Conservation (phyloP, 2,888 invertebrate genomes). For the Oscheius myriophilus region DNA sequence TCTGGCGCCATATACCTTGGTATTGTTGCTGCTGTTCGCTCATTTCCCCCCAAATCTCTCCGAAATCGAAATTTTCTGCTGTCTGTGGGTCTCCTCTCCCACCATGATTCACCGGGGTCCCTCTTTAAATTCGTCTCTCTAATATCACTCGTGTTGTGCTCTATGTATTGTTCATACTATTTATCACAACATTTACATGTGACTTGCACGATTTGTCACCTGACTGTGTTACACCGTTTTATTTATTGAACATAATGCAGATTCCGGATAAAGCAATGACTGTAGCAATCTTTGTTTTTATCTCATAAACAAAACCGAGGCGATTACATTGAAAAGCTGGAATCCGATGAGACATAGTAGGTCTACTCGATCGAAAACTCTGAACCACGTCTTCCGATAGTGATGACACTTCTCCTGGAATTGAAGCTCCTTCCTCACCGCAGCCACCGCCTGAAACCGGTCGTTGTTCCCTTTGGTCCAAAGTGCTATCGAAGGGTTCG, state of each 20-base stretch:
- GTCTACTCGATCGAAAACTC: slow-evolving; percentile 32
- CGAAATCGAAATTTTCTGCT: not conserved
- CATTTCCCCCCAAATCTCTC: slow-evolving; percentile 12
- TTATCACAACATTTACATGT: slow-evolving; percentile 13
- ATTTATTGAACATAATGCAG: slow-evolving; percentile 28
- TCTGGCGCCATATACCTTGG: slow-evolving; percentile 4
- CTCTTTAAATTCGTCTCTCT: slow-evolving; percentile 7
- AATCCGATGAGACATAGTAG: slow-evolving; percentile 22
- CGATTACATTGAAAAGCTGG: slow-evolving; percentile 29
- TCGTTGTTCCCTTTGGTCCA: not conserved
- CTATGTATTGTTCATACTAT: slow-evolving; percentile 9
- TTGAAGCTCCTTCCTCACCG: slow-evolving; percentile 22
- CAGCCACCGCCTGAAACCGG: slow-evolving; percentile 23
- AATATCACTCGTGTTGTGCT: slow-evolving; percentile 32
- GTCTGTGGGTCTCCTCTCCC: not conserved
- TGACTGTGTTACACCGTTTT: slow-evolving; percentile 29
- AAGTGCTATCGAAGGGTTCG: no score
- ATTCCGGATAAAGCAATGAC: slow-evolving; percentile 23
- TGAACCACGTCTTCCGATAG: slow-evolving; percentile 18
- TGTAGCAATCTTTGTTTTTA: slow-evolving; percentile 2
- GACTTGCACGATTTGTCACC: slow-evolving; percentile 22
- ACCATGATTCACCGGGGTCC: slow-evolving; percentile 7
- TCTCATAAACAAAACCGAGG: slow-evolving; percentile 33
- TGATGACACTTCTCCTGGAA: not conserved
- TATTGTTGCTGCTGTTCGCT: slow-evolving; percentile 1